Conservation (phyloP, 2,113 vertebrate species). For the Theristicus caerulescens region DNA sequence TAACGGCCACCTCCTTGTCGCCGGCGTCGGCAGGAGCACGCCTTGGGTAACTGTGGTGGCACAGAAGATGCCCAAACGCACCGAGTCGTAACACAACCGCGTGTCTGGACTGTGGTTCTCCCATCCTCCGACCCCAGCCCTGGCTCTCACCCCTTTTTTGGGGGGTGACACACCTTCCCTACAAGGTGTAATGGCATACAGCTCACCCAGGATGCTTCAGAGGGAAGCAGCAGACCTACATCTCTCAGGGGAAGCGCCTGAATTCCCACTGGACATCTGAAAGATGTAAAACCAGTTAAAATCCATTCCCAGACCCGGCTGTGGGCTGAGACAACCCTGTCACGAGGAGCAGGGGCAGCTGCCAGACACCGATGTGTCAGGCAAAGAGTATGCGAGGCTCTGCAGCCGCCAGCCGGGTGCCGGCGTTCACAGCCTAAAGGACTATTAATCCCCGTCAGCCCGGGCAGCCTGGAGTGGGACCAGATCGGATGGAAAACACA, state of each 20-base stretch:
- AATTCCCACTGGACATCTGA: background rate
- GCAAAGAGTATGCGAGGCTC: background rate
- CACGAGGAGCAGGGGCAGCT: background rate
- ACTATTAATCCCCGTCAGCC: background rate
- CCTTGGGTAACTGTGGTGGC: background rate
- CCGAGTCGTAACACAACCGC: accelerated
- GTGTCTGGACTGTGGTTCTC: background rate
- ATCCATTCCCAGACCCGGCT: background rate
- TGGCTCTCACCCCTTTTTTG: background rate
- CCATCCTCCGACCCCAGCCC: background rate
- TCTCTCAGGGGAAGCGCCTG: background rate
- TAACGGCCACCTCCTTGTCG: accelerated
- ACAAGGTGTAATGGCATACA: background rate
- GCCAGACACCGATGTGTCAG: background rate
- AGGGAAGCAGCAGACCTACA: background rate
- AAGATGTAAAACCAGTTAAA: background rate
- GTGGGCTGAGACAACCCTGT: background rate
- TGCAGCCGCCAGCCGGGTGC: background rate
- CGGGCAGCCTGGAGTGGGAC: background rate
- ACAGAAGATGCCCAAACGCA: background rate
- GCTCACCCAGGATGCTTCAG: background rate
- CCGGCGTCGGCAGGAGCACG: too few species aligned
- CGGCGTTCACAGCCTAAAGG: background rate
- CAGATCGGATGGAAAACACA: background rate
- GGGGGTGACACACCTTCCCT: background rate